Evolutionary conservation across 92 coral and sea anemone genomes (phyloP).

Genomic region (Phenganax subtilis): DNA sequence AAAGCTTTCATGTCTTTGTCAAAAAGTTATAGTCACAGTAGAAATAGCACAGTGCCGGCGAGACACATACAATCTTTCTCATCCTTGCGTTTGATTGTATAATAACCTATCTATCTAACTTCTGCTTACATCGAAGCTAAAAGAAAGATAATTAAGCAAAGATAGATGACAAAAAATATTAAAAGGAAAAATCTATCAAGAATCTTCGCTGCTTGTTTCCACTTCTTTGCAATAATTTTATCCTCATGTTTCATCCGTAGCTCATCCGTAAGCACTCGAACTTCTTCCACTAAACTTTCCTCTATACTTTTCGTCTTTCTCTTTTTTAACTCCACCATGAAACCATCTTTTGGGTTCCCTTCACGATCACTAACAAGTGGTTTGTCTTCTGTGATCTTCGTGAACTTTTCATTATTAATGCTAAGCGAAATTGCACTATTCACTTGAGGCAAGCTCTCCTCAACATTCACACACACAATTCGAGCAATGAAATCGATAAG

Average conservation of each 20-base stretch:
- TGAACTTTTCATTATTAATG: neutral
- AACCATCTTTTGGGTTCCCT: neutral
- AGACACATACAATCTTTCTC: neutral
- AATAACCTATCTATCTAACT: neutral
- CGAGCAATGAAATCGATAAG: constrained; percentile 2
- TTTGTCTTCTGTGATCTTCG: neutral
- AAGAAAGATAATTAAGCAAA: constrained; percentile 8
- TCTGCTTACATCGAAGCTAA: constrained; percentile 5
- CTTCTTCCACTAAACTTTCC: neutral
- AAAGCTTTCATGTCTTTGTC: too few relatives aligned
- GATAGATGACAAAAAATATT: neutral
- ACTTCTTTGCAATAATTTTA: constrained; percentile 12
- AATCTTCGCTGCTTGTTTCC: constrained; percentile 28
- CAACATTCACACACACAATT: constrained; percentile 4
- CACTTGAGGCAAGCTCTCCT: neutral
- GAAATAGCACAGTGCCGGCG: too few relatives aligned
- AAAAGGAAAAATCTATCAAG: constrained; percentile 22
- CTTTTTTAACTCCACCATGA: neutral
- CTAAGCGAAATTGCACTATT: neutral
- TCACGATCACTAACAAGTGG: neutral
- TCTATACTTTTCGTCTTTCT: neutral
- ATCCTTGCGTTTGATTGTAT: neutral
- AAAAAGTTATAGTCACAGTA: too few relatives aligned
- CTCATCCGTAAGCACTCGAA: constrained; percentile 27
- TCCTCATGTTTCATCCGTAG: neutral